Conservation (phyloP, 2,888 invertebrate genomes). For the Catocala nupta region DNA sequence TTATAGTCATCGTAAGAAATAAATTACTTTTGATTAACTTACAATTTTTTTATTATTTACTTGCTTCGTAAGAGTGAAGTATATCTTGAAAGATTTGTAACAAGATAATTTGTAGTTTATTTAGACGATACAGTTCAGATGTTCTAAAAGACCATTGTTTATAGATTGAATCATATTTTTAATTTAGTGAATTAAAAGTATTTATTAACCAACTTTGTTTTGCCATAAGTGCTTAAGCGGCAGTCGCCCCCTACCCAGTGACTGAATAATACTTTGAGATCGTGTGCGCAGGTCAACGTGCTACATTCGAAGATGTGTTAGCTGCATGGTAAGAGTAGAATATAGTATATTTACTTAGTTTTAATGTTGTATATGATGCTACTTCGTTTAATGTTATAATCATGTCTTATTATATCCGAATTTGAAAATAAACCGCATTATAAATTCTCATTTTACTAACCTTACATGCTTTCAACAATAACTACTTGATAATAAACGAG, state of each 20-base stretch:
- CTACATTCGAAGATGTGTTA: slow-evolving; percentile 47
- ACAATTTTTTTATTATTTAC: neutral
- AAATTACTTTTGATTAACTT: neutral
- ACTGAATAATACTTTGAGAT: slow-evolving; percentile 97
- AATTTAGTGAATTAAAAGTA: slow-evolving; percentile 9
- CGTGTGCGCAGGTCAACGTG: slow-evolving; percentile 74
- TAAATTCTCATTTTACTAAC: too few relatives aligned
- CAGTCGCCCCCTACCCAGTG: slow-evolving; percentile 90
- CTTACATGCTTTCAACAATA: too few relatives aligned
- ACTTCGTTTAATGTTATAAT: too few relatives aligned
- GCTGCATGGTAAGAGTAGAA: slow-evolving; percentile 78
- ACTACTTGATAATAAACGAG: too few relatives aligned
- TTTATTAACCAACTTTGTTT: too few relatives aligned
- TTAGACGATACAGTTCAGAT: slow-evolving; percentile 11
- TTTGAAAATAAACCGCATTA: too few relatives aligned
- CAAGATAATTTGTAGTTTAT: slow-evolving; percentile 3
- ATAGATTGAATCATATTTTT: too few relatives aligned
- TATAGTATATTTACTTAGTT: slow-evolving; percentile 31
- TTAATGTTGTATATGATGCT: too few relatives aligned
- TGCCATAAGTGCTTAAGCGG: slow-evolving; percentile 45
- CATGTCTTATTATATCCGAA: too few relatives aligned
- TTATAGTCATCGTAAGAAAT: neutral
- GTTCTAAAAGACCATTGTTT: neutral
- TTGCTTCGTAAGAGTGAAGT: neutral
- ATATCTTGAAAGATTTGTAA: too few relatives aligned